Base-by-base conservation (phyloP, 2,888 invertebrate genomes). In the Agrochola litura region DNA sequence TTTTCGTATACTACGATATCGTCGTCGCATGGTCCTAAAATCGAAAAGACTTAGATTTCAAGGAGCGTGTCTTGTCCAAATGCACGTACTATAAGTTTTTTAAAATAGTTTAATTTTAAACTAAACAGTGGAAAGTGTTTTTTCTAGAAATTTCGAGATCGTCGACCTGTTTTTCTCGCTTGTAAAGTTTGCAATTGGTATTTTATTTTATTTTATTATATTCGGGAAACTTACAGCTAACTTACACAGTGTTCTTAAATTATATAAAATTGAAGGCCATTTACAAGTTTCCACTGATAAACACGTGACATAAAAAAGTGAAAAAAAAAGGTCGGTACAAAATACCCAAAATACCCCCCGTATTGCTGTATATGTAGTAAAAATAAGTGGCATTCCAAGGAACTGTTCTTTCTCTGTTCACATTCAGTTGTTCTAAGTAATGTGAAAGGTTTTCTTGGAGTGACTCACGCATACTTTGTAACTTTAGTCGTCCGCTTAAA, bases 331-430 rank as follows among this genome's bases (percentile, higher is more conserved):
- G n/a, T n/a, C n/a, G n/a, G n/a, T n/a, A n/a, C n/a, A n/a, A n/a
- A n/a, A n/a, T n/a, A n/a, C n/a, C n/a, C n/a, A n/a, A n/a, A n/a
- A n/a, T n/a, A n/a, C n/a, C n/a, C n/a, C n/a, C n/a, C n/a, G n/a
- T n/a, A n/a, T 54, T 64, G n/a, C 52, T 63, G 70, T 76, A 49
- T 73, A 60, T 84, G 78, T 74, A 56, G 43, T 75, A 64, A 78
- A 77, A 74, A 54, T 72, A 75, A 70, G 43, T 64, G 41, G n/a
- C 58, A 69, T 72, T 69, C 68, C 58, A 49, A 52, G 58, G 10
- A 14, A 43, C 30, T 56, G 30, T n/a, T 30, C 6, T 70, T n/a
- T 43, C 46, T 76, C 19, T 58, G 56, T 71, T 67, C 22, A 61
- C 41, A 73, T 70, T 73, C n/a, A 73, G n/a, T 43, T 52, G 43